Base-by-base conservation (phyloP, 2,113 vertebrate species). In the Ceyx melanurus region DNA sequence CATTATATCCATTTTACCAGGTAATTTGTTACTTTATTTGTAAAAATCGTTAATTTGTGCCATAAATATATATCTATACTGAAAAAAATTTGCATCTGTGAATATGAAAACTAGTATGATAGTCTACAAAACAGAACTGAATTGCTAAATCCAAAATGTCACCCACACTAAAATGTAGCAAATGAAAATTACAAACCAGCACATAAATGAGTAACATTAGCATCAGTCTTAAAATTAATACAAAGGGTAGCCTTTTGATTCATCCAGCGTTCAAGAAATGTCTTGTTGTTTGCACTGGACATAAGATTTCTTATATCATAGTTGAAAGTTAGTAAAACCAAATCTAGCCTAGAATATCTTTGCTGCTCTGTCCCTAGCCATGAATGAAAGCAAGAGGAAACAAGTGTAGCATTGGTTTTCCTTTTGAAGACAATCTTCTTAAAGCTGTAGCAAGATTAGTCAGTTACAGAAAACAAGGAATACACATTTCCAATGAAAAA, bases 31-130 rank as follows among this genome's bases (percentile, higher is more conserved):
- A 46, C 28, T 72, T 53, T 56, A 46, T 78, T 83, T 81, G 73
- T 91, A 87, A 93, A 95, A 96, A 82, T 1, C 68, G 33, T 91
- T 91, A 83, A 28, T 83, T 92, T 74, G 51, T 74, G 45, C 26
- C 51, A 81, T 71, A 65, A 86, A 93, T 82, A 79, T 37, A 79
- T 37, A 68, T 66, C 66, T 90, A 62, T 33, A 75, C 19, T 46
- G n/a, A 20, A 82, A 60, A 29, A 13, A 8, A 25, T 26, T 66
- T 92, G 56, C 25, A 46, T 46, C 25, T 66, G 53, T 42, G 72
- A 68, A 83, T 84, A 86, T 11, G 33, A 75, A 92, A 96, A 88
- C 33, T 46, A 46, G 29, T 35, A 56, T 48, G 15, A 62, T 8
- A 65, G 19, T 29, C 50, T 60, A 66, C 31, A 81, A 87, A 84